A percentile compares a stretch with the other conserved stretches of the same genome.
phyloP scores from a whole-genome alignment of 2,888 invertebrate genomes.

The Ecdyonurus torrentis region DNA sequence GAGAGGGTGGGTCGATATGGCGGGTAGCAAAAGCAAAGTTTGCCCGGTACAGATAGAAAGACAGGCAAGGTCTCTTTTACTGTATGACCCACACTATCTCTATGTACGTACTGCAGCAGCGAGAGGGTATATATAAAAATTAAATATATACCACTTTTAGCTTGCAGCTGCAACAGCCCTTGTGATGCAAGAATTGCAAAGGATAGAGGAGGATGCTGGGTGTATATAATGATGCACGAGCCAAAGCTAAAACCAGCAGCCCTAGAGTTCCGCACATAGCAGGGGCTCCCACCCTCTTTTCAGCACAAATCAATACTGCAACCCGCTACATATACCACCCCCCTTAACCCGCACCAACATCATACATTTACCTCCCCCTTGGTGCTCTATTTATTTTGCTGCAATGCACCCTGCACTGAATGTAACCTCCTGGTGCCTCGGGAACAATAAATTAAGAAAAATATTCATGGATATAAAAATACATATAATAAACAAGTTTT shows the following conservation, averaged over 20 bases:
- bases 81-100: too few species aligned
- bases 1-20: not conserved
- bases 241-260: too few species aligned
- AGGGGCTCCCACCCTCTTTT: not conserved
- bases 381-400: not conserved
- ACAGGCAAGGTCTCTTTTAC: not conserved
- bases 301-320: not conserved
- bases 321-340: not conserved
- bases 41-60: not conserved
- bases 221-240: too few species aligned
- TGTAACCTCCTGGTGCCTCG: too few species aligned
- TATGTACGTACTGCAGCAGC: not conserved
- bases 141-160: too few species aligned
- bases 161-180: not conserved
- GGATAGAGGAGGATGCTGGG: too few species aligned
- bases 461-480: too few species aligned
- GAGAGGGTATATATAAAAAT: not conserved
- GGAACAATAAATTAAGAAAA: too few species aligned
- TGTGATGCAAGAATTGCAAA: not conserved
- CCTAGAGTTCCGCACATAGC: too few species aligned
- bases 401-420: too few species aligned
- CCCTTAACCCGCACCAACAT: not conserved
- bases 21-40: not conserved
- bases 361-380: not conserved
- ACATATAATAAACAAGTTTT: too few species aligned